Evolutionary conservation across 2,797 vertebrate genomes (phyloP).

Genomic region (Sarcoramphus papa): DNA sequence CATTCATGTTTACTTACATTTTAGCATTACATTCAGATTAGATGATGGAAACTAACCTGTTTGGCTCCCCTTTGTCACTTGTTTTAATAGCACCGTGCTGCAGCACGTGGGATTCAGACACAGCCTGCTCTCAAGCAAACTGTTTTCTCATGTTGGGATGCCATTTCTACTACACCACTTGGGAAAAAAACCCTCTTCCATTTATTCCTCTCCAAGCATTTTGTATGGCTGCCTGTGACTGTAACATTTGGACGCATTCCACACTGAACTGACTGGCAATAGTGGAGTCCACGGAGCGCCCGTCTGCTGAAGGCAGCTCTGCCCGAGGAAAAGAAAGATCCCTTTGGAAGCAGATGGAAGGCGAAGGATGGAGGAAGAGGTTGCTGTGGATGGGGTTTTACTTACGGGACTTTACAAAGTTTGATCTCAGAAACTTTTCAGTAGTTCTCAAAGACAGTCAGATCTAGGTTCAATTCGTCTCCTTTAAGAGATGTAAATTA

Average conservation of each 20-base stretch:
- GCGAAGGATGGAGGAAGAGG: not conserved
- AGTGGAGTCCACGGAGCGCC: not conserved
- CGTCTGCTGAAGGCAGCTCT: not conserved
- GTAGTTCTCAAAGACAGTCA: not conserved
- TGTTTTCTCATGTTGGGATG: not conserved
- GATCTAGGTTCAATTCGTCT: not conserved
- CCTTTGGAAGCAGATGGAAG: not conserved
- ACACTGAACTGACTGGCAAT: not conserved
- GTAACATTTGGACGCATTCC: not conserved
- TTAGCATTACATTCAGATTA: not conserved
- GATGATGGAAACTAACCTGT: not conserved
- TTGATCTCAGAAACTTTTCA: not conserved
- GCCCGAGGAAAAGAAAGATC: not conserved
- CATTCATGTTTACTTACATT: not conserved
- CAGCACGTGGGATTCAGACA: not conserved
- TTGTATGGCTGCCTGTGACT: not conserved
- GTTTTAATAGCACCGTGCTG: not conserved
- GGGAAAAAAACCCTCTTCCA: not conserved
- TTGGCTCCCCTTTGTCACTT: not conserved
- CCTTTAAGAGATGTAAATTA: constrained; percentile 1
- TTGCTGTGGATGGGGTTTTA: not conserved
- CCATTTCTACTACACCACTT: not conserved
- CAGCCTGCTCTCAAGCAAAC: not conserved
- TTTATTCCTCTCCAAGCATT: not conserved
- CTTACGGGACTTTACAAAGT: not conserved